Conservation (phyloP, 2,113 vertebrate genomes). For the Scophthalmus maximus region DNA sequence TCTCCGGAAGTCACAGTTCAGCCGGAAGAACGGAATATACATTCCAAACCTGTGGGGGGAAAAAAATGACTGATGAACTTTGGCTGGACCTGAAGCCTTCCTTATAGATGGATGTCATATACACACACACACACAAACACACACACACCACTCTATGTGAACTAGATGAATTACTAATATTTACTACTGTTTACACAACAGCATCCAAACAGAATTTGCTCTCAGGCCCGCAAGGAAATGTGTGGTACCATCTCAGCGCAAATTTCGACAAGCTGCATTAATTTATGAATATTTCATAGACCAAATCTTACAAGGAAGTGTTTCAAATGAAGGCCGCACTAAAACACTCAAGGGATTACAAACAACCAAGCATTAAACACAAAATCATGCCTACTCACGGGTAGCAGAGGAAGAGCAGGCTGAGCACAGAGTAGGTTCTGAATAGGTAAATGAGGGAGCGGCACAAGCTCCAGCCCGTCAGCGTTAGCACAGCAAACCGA, state of each 20-base stretch:
- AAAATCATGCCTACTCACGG: constrained; percentile 87
- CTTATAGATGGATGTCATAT: not conserved
- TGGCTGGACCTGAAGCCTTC: not conserved
- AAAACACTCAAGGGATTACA: too few species aligned
- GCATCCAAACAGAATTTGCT: not conserved
- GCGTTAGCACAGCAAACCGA: constrained; percentile 95
- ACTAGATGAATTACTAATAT: too few species aligned
- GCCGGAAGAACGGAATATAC: constrained; percentile 96
- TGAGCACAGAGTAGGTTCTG: constrained; percentile 95
- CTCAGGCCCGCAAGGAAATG: not conserved
- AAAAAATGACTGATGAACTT: not conserved
- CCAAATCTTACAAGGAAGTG: not conserved
- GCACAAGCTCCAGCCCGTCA: constrained; percentile 95
- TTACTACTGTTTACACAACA: not conserved
- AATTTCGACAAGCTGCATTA: not conserved
- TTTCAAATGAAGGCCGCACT: not conserved
- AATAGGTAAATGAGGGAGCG: constrained; percentile 96
- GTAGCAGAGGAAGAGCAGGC: constrained; percentile 98
- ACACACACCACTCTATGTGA: too few species aligned
- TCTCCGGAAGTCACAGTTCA: constrained; percentile 91
- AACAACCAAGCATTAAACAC: not conserved
- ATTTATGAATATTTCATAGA: not conserved
- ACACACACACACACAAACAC: too few species aligned
- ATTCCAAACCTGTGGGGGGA: constrained; percentile 90
- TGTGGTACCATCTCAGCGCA: not conserved